Conservation (phyloP, 2,888 invertebrate genomes). For the Yponomeuta sedellus region DNA sequence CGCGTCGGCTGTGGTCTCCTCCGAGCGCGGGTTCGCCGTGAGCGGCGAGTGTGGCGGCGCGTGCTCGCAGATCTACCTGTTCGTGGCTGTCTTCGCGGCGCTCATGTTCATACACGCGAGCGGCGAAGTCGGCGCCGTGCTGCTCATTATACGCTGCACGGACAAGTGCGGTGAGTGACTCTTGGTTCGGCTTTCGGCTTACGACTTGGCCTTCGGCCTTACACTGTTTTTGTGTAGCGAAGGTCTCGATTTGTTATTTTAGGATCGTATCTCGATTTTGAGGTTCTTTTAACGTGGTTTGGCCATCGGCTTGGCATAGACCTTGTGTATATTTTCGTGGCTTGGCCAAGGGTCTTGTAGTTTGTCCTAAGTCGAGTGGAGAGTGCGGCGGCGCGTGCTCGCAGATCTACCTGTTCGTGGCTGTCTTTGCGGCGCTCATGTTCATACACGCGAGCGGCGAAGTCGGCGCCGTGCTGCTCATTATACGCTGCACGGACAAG, state of each 20-base stretch:
- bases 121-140: constrained; percentile 93
- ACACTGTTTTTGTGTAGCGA: no score
- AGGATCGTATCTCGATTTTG: no score
- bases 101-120: constrained; percentile 95
- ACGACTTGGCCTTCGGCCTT: neutral
- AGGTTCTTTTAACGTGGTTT: no score
- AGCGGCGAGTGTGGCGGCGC: constrained; percentile 88
- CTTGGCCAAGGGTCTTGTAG: no score
- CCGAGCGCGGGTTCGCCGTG: constrained; percentile 73
- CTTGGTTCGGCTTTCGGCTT: neutral
- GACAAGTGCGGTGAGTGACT: constrained; percentile 80
- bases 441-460: constrained; percentile 95
- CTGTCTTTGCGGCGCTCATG: constrained; percentile 89
- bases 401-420: constrained; percentile 86
- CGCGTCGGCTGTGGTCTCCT: neutral
- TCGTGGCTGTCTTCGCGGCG: constrained; percentile 86
- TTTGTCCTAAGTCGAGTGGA: constrained; percentile 66
- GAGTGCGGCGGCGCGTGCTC: constrained; percentile 88
- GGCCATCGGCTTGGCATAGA: no score
- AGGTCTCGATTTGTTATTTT: no score
- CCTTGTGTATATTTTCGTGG: no score
- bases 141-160: constrained; percentile 92
- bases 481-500: constrained; percentile 93
- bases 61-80: constrained; percentile 87
- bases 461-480: constrained; percentile 92